Conservation (phyloP, 1,140 invertebrate genomes). For the Drosophila sp. region DNA sequence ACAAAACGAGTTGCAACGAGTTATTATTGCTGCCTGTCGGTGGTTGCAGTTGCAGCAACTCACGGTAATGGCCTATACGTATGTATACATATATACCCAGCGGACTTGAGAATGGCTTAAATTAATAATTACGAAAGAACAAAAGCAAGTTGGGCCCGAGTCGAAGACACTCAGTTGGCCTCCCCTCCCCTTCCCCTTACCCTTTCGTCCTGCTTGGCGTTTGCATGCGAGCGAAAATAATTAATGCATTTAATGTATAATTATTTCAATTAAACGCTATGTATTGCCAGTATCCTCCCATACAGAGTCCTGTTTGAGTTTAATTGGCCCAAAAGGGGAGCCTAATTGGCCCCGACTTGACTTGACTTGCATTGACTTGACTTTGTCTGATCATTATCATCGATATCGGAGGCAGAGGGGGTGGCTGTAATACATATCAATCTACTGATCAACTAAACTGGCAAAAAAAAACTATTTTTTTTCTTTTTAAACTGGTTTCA, state of each 20-base stretch:
- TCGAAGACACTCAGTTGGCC: slow-evolving; percentile 39
- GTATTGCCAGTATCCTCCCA: slow-evolving; percentile 28
- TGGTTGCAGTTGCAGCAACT: slow-evolving; percentile 16
- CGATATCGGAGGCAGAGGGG: slow-evolving; percentile 31
- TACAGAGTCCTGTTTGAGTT: slow-evolving; percentile 46
- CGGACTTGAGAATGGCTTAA: slow-evolving; percentile 70
- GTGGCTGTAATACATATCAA: slow-evolving; percentile 42
- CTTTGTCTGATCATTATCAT: slow-evolving; percentile 33
- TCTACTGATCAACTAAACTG: slow-evolving; percentile 53
- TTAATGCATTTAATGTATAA: slow-evolving; percentile 82
- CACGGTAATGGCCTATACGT: slow-evolving; percentile 57
- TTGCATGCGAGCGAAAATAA: slow-evolving; percentile 74
- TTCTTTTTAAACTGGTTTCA: slow-evolving; percentile 45
- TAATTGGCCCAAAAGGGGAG: slow-evolving; percentile 57
- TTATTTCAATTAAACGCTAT: slow-evolving; percentile 81
- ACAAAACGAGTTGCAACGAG: slow-evolving; percentile 59
- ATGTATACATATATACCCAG: slow-evolving; percentile 50
- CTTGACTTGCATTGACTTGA: not conserved
- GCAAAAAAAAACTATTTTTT: not conserved
- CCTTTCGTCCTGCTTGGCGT: slow-evolving; percentile 15
- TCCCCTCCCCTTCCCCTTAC: slow-evolving; percentile 35
- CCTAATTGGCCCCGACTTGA: slow-evolving; percentile 3
- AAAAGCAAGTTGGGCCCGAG: slow-evolving; percentile 49
- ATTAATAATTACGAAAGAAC: slow-evolving; percentile 75
- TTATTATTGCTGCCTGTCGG: slow-evolving; percentile 26